Evolutionary conservation across 2,113 vertebrate species (phyloP).

Genomic region (mouse (Mus musculus)): DNA sequence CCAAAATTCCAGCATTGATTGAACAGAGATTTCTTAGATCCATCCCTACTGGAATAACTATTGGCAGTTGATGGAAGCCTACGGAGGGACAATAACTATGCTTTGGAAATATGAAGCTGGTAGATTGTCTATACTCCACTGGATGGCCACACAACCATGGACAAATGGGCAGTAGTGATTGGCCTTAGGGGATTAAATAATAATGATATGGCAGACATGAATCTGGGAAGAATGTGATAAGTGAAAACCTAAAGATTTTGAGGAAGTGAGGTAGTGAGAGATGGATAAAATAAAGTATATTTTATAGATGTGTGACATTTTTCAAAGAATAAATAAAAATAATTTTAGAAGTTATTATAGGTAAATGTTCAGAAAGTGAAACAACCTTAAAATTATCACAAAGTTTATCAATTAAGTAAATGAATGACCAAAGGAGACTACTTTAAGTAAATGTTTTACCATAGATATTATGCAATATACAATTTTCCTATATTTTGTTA

Average conservation of each 20-base stretch:
- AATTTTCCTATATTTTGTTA: neutral
- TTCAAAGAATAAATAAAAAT: neutral
- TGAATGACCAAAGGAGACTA: neutral
- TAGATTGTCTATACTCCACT: too few relatives aligned
- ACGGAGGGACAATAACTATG: too few relatives aligned
- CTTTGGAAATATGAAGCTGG: neutral
- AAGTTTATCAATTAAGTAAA: slow-evolving; percentile 3
- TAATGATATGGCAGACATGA: neutral
- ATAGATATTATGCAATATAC: neutral
- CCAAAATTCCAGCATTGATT: neutral
- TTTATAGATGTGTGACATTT: neutral
- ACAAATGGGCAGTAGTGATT: neutral
- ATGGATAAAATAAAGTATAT: neutral
- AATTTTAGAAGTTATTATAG: neutral
- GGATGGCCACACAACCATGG: neutral
- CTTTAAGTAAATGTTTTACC: neutral
- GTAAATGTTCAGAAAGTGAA: neutral
- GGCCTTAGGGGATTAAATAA: neutral
- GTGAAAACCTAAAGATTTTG: neutral
- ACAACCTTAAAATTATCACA: neutral
- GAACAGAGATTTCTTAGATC: neutral
- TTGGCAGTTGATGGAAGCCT: too few relatives aligned
- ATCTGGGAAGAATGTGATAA: neutral
- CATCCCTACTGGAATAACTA: neutral
- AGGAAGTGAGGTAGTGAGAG: neutral